Percentiles rank a stretch among this genome's conserved stretches.
These are phyloP conservation scores for Dolichoris vasculosae DNA, from an alignment of 1,140 invertebrate genomes.

Conservation along the genomic window DNA sequence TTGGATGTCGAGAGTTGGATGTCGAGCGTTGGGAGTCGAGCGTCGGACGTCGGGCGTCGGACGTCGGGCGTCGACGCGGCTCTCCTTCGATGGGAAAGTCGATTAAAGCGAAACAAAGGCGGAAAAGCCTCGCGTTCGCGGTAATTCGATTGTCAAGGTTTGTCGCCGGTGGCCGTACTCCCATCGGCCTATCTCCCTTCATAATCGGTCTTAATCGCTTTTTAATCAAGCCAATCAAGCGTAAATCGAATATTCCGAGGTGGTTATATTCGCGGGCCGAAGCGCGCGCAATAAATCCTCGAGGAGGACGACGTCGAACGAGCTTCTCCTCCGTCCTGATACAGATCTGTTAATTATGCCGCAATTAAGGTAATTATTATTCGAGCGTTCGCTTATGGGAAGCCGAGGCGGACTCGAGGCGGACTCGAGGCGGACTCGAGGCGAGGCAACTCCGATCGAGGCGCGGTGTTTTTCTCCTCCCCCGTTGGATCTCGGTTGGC, in stretches of 20 bases:
- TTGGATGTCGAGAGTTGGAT: no score
- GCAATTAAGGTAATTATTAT: slow-evolving; percentile 55
- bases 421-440: not conserved
- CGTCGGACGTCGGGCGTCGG: not conserved
- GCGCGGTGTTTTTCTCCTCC: slow-evolving; percentile 24
- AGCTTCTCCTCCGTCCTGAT: slow-evolving; percentile 33
- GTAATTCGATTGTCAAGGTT: slow-evolving; percentile 31
- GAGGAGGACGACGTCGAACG: slow-evolving; percentile 29
- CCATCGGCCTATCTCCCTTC: slow-evolving; percentile 9
- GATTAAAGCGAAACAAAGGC: slow-evolving; percentile 19
- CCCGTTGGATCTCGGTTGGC: not conserved
- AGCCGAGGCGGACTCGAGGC: not conserved
- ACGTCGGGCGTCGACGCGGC: not conserved
- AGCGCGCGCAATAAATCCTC: slow-evolving; percentile 41
- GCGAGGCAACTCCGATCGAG: not conserved
- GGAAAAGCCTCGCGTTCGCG: not conserved
- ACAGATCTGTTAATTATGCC: slow-evolving; percentile 52
- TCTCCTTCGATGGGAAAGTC: not conserved
- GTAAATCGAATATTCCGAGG: slow-evolving; percentile 45
- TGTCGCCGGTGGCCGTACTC: not conserved
- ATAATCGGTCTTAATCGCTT: slow-evolving; percentile 47
- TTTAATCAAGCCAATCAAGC: slow-evolving; percentile 51
- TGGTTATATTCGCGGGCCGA: not conserved
- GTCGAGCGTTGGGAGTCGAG: not conserved
- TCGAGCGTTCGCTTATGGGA: slow-evolving; percentile 21